Evolutionary conservation across 2,888 invertebrate genomes (phyloP).

Genomic region (Conops quadrifasciatus): DNA sequence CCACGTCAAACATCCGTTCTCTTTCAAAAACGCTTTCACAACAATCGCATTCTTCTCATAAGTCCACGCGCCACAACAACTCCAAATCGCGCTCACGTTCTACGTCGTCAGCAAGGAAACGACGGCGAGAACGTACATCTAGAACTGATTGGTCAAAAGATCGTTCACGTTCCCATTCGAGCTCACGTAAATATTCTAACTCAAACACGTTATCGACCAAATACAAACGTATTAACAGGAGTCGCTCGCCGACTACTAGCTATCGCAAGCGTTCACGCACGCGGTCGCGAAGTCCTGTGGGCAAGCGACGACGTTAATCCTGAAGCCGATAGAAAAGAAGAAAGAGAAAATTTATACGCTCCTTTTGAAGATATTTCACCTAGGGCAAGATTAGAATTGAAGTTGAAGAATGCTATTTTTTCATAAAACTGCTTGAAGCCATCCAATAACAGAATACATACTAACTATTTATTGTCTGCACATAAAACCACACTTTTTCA

Average conservation of each 20-base stretch:
- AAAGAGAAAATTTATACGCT: too few species aligned
- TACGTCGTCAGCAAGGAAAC: constrained; percentile 49
- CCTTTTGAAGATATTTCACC: too few species aligned
- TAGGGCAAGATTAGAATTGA: too few species aligned
- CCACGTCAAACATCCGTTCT: constrained; percentile 40
- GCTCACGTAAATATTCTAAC: constrained; percentile 40
- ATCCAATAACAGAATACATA: background rate
- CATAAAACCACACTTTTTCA: too few species aligned
- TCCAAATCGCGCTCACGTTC: constrained; percentile 48
- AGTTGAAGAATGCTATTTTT: background rate
- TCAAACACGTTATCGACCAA: constrained; percentile 43
- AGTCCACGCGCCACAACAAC: constrained; percentile 44
- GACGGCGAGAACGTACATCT: constrained; percentile 40
- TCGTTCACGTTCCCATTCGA: constrained; percentile 48
- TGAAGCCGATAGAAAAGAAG: background rate
- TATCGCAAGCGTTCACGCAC: constrained; percentile 41
- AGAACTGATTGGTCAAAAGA: constrained; percentile 34
- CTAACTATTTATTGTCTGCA: too few species aligned
- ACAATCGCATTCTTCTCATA: constrained; percentile 44
- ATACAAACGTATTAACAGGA: constrained; percentile 44
- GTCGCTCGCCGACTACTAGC: constrained; percentile 47
- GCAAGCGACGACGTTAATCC: constrained; percentile 40
- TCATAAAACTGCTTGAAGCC: background rate
- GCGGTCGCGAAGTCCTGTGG: constrained; percentile 42
- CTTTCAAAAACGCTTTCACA: constrained; percentile 47